Conservation (phyloP, 92 coral and sea anemone genomes). For the Porites lobata region DNA sequence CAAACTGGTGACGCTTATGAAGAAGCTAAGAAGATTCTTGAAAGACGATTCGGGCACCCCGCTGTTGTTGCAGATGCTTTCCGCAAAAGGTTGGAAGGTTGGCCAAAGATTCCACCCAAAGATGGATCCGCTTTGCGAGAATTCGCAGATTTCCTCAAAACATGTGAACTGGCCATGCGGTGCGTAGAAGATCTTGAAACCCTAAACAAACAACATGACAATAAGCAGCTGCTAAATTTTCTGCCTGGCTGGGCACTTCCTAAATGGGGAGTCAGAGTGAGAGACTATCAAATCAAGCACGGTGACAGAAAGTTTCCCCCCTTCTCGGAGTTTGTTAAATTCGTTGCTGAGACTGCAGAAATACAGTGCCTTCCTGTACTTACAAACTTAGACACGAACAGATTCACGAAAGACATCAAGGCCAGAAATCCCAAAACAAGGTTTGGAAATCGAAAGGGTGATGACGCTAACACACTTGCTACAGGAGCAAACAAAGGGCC, state of each 20-base stretch:
- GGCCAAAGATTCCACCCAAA: constrained; percentile 65
- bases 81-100: constrained; percentile 49
- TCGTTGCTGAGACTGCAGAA: constrained; percentile 57
- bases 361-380: constrained; percentile 74
- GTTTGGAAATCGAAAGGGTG: constrained; percentile 25
- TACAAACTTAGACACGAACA: constrained; percentile 33
- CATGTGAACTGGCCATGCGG: constrained; percentile 63
- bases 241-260: constrained; percentile 70
- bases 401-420: constrained; percentile 14
- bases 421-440: constrained; percentile 15
- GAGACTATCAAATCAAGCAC: constrained; percentile 50
- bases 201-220: constrained; percentile 58
- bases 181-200: constrained; percentile 68
- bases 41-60: constrained; percentile 69
- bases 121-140: constrained; percentile 66
- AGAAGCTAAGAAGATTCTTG: constrained; percentile 57
- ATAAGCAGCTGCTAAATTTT: constrained; percentile 55
- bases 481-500: constrained; percentile 26
- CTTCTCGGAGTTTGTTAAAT: constrained; percentile 54
- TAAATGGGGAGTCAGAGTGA: constrained; percentile 72
- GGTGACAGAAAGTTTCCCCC: constrained; percentile 71
- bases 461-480: constrained; percentile 26
- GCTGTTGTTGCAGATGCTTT: constrained; percentile 73
- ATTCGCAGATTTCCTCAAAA: constrained; percentile 63
- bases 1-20: constrained; percentile 53